Conservation (phyloP, 2,113 vertebrate genomes). For the Hydropotes inermis region DNA sequence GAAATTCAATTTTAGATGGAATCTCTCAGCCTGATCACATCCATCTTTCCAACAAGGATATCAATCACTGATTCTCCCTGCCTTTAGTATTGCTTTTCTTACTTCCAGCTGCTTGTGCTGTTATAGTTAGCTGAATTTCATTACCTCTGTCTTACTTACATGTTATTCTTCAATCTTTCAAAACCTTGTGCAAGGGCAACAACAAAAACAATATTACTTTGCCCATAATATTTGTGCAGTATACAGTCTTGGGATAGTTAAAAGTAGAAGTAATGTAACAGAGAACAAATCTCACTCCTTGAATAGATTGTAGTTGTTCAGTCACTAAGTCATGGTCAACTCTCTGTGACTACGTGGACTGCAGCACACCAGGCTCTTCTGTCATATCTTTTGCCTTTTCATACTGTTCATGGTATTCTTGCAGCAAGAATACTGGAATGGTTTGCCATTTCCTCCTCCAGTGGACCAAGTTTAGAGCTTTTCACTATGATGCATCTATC, state of each 20-base stretch:
- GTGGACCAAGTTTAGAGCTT: neutral
- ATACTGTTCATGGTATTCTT: neutral
- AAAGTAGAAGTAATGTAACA: neutral
- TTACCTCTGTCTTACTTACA: neutral
- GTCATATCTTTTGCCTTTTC: neutral
- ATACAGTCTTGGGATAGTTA: neutral
- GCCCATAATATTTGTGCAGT: neutral
- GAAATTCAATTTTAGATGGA: constrained; percentile 75
- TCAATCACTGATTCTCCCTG: constrained; percentile 72
- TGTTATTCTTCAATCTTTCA: neutral
- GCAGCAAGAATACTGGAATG: neutral
- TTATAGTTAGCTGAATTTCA: constrained; percentile 54
- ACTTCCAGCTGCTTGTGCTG: constrained; percentile 54
- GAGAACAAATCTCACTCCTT: neutral
- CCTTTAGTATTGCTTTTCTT: constrained; percentile 52
- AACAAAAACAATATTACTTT: neutral
- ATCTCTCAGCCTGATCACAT: constrained; percentile 72
- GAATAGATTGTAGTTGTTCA: neutral
- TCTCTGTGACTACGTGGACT: neutral
- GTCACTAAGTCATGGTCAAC: neutral
- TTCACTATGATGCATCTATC: neutral
- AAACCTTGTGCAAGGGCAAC: neutral
- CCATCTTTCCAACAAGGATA: constrained; percentile 74
- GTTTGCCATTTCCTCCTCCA: neutral
- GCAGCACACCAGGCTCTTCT: neutral